Conservation (phyloP, 2,797 vertebrate species). For the Orestias chungarensis region DNA sequence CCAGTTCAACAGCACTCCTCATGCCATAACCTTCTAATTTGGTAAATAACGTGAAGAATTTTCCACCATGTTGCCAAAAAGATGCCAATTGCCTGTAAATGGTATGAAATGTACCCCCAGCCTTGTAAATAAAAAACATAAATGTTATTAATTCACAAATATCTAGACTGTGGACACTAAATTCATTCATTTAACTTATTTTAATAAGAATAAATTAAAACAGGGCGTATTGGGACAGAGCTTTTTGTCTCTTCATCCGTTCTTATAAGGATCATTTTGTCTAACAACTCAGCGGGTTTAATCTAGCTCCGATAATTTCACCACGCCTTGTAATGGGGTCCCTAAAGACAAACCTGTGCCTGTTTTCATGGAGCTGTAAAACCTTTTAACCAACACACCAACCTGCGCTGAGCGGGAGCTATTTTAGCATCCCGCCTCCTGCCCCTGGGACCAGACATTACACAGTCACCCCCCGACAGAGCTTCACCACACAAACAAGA, state of each 20-base stretch:
- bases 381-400: conserved; percentile 63
- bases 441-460: conserved; percentile 75
- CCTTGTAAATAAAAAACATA: neutral
- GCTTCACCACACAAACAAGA: conserved; percentile 23
- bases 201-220: conserved; percentile 29
- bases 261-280: conserved; percentile 58
- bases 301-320: conserved; percentile 67
- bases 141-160: conserved; percentile 8
- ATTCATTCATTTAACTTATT: conserved; percentile 20
- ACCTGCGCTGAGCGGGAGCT: conserved; percentile 61
- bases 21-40: neutral
- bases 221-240: conserved; percentile 32
- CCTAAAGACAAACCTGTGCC: conserved; percentile 59
- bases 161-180: neutral
- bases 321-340: conserved; percentile 63
- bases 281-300: conserved; percentile 64
- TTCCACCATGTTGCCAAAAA: too few species aligned
- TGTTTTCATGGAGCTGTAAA: conserved; percentile 44
- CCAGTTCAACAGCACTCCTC: neutral
- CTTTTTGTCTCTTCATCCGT: conserved; percentile 61
- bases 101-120: neutral
- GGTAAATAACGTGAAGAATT: neutral
- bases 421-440: conserved; percentile 65
- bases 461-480: conserved; percentile 36
- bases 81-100: neutral